Conservation (phyloP, 2,113 vertebrate species). For the Ceyx melanurus region DNA sequence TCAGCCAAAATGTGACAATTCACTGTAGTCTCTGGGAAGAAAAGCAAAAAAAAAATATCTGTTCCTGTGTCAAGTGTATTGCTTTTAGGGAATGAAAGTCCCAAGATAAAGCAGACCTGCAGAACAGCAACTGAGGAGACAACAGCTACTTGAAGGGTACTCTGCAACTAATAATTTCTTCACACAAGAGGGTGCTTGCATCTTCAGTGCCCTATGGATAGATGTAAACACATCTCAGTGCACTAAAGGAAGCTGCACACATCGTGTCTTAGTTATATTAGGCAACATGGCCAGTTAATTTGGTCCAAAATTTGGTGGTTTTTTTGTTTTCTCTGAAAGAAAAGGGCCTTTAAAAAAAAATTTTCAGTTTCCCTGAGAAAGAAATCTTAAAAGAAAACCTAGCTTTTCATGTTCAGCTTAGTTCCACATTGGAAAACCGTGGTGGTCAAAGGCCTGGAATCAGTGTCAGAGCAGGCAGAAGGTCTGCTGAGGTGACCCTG, state of each 20-base stretch:
- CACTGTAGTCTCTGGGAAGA: not conserved
- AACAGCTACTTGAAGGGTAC: not conserved
- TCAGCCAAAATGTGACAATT: not conserved
- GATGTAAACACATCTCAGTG: too few species aligned
- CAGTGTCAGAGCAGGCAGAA: not conserved
- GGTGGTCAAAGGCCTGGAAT: not conserved
- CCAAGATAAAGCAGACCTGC: not conserved
- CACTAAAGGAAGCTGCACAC: not conserved
- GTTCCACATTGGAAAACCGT: not conserved
- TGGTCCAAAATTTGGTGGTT: not conserved
- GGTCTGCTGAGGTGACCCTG: fast-evolving
- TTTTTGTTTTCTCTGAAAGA: not conserved
- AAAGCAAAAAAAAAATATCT: not conserved
- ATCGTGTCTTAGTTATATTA: not conserved
- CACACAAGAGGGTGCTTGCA: not conserved
- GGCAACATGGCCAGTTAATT: not conserved
- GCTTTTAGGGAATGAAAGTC: not conserved
- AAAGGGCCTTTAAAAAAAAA: not conserved
- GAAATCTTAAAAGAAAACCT: not conserved
- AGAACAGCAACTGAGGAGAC: not conserved
- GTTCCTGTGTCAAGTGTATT: fast-evolving
- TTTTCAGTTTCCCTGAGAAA: not conserved
- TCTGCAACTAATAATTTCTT: not conserved
- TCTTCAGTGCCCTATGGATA: not conserved
- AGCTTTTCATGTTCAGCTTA: not conserved